Percentiles rank a stretch among this genome's conserved stretches.
Conservation (phyloP, 2,888 invertebrate genomes). For the Drosophila antonietae region DNA sequence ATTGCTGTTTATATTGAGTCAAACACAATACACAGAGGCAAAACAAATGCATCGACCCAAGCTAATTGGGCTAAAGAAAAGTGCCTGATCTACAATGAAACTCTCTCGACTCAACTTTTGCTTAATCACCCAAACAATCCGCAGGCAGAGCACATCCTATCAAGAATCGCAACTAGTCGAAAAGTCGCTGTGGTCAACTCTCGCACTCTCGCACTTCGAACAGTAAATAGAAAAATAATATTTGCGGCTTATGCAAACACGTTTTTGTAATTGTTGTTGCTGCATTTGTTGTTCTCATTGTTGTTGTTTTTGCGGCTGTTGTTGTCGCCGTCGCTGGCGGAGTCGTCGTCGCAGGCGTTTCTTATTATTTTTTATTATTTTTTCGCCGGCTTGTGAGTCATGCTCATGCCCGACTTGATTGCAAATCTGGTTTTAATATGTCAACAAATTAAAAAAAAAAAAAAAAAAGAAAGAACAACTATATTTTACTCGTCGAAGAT, state of each 20-base stretch:
- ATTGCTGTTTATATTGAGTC: constrained; percentile 36
- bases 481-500: not conserved
- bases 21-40: constrained; percentile 30
- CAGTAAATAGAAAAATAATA: constrained; percentile 29
- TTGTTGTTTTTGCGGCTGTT: constrained; percentile 24
- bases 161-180: constrained; percentile 19
- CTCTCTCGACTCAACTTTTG: constrained; percentile 30
- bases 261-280: constrained; percentile 49
- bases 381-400: constrained; percentile 73
- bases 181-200: constrained; percentile 39
- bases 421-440: constrained; percentile 79
- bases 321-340: constrained; percentile 31
- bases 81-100: constrained; percentile 17
- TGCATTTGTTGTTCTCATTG: constrained; percentile 3
- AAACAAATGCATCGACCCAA: constrained; percentile 34
- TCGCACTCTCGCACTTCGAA: constrained; percentile 44
- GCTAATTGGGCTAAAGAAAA: constrained; percentile 43
- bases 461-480: constrained; percentile 8
- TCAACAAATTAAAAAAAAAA: constrained; percentile 67
- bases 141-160: constrained; percentile 17
- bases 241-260: constrained; percentile 74
- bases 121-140: constrained; percentile 49
- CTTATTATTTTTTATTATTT: constrained; percentile 63
- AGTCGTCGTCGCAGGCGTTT: constrained; percentile 62
- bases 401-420: constrained; percentile 69